A percentile compares a stretch with the other conserved stretches of the same genome.
These are phyloP conservation scores for Muscidifurax raptorellus DNA, from an alignment of 1,140 invertebrate species.

Conservation along the genomic window DNA sequence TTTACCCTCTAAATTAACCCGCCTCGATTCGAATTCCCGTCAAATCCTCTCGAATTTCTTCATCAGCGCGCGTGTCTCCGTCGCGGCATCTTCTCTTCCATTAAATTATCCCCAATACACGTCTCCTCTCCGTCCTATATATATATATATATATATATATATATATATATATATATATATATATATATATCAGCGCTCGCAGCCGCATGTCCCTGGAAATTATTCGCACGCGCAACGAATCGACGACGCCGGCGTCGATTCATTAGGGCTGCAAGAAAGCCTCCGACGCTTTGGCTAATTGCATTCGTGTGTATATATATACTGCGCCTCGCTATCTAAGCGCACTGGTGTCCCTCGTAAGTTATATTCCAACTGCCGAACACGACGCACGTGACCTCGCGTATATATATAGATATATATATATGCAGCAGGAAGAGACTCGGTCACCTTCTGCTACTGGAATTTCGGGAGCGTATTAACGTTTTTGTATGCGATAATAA, in stretches of 20 bases:
- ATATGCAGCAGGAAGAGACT: no score
- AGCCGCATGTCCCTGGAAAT: conserved; percentile 7
- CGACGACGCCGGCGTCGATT: background rate
- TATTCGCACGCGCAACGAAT: conserved; percentile 28
- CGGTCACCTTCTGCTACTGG: background rate
- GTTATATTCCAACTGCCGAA: background rate
- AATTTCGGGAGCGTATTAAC: background rate
- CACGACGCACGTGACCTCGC: background rate
- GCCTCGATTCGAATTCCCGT: no score
- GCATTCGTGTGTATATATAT: background rate
- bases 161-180: no score
- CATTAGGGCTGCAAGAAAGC: conserved; percentile 18
- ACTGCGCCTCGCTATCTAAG: background rate
- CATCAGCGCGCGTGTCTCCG: no score
- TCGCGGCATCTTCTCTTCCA: no score
- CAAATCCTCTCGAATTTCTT: no score
- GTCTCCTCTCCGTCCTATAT: background rate
- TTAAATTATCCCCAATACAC: background rate
- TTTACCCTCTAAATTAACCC: no score
- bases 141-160: no score
- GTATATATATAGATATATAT: no score
- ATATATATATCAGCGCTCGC: background rate
- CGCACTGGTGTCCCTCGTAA: background rate
- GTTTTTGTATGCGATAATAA: background rate
- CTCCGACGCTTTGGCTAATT: background rate